A percentile compares a stretch with the other conserved stretches of the same genome.
phyloP scores from a whole-genome alignment of 2,797 vertebrate genomes.

The Danio tinwini region DNA sequence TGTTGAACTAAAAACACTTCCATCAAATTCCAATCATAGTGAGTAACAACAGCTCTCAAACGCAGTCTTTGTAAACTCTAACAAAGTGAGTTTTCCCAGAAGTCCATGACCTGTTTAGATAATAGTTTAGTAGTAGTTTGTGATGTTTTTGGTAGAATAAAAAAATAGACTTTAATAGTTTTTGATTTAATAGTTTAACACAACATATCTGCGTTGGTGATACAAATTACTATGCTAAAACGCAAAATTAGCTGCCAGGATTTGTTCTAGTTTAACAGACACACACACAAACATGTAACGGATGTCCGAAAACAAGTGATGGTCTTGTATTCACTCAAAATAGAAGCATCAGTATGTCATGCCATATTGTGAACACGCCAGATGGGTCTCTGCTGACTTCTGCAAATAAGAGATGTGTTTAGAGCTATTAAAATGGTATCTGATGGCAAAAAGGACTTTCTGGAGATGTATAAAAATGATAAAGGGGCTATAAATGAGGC shows the following conservation, averaged over 20 bases:
- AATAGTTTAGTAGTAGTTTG: not conserved
- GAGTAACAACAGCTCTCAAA: not conserved
- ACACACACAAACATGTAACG: no score
- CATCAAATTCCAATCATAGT: not conserved
- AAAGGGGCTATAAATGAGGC: slow-evolving; percentile 12
- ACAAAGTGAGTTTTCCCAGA: not conserved
- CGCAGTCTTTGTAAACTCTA: not conserved
- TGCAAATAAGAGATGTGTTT: slow-evolving; percentile 16
- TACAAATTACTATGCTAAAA: no score
- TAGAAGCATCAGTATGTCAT: not conserved
- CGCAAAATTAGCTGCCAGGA: no score
- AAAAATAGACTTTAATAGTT: no score
- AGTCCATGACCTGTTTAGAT: not conserved
- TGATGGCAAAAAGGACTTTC: slow-evolving; percentile 7
- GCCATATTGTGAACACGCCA: slow-evolving; percentile 13
- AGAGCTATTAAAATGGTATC: slow-evolving; percentile 10
- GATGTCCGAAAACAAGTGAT: not conserved
- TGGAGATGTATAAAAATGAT: not conserved
- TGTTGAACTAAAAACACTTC: slow-evolving; percentile 15
- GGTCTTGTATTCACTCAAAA: slow-evolving; percentile 8
- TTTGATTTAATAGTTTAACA: no score
- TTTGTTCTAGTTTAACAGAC: no score
- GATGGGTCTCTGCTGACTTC: slow-evolving; percentile 15
- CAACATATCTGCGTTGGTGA: no score
- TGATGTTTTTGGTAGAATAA: not conserved